Base-by-base conservation (phyloP, 2,888 invertebrate genomes). In the Epicampocera succincta region DNA sequence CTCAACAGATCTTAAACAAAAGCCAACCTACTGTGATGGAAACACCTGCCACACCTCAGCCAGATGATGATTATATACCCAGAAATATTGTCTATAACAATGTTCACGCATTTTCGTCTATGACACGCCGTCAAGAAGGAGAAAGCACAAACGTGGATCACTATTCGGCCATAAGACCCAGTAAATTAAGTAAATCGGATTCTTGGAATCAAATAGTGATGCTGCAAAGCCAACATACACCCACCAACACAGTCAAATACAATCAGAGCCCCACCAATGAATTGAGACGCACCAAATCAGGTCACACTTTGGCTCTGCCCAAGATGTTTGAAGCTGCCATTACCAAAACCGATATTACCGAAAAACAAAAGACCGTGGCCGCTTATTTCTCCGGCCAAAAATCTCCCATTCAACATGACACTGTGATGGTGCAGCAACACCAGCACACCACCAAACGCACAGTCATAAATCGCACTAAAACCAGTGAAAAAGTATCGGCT, bases 251-350 rank as follows among this genome's bases (percentile, higher is more conserved):
- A 21, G 13, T 69, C 2, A 77, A 92, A 88, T 72, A 86, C 84
- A 29, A 93, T 66, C 84, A 74, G 40, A 65, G 84, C 25, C 69
- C 84, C 50, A 63, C 83, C 38, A 82, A 77, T 68, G 85, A 85
- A 46, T 61, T 91, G 61, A 86, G 90, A 38, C 88, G 95, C 86
- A 94, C 95, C 3, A 96, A 95, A 87, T 96, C 96, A 0, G 95
- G 95, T 87, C 95, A 96, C 86, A 92, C 94, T 50, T 91, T 96
- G 84, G 93, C 94, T 40, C 92, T 95, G 66, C 95, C 96, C 0
- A 96, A 96, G 88, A 94, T 96, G 87, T 97, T 93, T 89, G 96
- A 97, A 90, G 96, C 96, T 12, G 94, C 95, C 73, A 94, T 96
- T 87, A 92, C 93, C 9, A 94, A 93, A 84, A 94, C 94, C 46